Base-by-base conservation (phyloP, 2,797 vertebrate species). In the Pteropus rufus region DNA sequence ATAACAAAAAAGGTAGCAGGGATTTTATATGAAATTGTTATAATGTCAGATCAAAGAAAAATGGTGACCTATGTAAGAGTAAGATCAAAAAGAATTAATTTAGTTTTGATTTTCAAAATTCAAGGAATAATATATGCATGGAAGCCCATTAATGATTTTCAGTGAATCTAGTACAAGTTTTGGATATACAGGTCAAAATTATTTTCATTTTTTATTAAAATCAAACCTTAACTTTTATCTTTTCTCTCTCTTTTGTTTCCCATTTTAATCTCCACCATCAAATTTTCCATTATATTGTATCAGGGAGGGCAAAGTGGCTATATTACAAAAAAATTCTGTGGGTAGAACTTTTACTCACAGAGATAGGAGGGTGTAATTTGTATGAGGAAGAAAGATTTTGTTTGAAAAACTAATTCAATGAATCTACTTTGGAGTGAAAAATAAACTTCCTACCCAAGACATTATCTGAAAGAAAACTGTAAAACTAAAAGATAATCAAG, bases 61-160 rank as follows among this genome's bases (percentile, higher is more conserved):
- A 92, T 73, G 41, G 81, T 87, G 84, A 91, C 24, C 76, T 72
- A 65, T 46, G 62, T 64, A 91, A 96, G 93, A 95, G 70, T 69
- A 84, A 90, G 34, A 93, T 96, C 56, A 96, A 93, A 97, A 93
- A 44, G n/a, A 93, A 82, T 70, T 12, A 89, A 76, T 92, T 93
- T 85, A 67, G 77, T 90, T 96, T 96, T 96, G 72, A 95, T 96
- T 97, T 97, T 49, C 82, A 88, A 36, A 90, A 96, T 92, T 91
- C 60, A 60, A 95, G 65, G 49, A 77, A 84, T 92, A 83, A 96
- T 82, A 91, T 85, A 83, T n/a, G 56, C 36, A 70, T 44, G 67
- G 52, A 97, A 82, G 54, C 23, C n/a, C 19, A 82, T n/a, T 49
- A 69, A 34, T 81, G 46, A 95, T 84, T 75, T 93, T 92, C 87